A percentile compares a stretch with the other conserved stretches of the same genome.
phyloP scores from a whole-genome alignment of 2,797 vertebrate genomes.

The Gallinago solitaria region DNA sequence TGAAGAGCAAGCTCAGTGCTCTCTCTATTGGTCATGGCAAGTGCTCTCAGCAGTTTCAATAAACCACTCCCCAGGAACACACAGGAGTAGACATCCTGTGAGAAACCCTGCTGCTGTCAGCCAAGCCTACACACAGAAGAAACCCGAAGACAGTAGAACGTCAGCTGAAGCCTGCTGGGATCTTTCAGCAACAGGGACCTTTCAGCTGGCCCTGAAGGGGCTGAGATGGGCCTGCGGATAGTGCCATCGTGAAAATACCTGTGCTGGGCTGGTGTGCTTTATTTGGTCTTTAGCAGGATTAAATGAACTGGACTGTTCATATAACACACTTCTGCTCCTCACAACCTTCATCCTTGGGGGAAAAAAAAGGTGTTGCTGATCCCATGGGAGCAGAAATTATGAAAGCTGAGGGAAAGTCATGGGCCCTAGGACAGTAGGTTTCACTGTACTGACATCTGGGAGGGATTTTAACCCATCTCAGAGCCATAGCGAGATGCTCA shows the following conservation, averaged over 20 bases:
- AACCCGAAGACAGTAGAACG: background rate
- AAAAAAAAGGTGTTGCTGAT: background rate
- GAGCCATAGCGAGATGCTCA: background rate
- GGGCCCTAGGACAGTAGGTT: background rate
- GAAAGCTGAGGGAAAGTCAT: background rate
- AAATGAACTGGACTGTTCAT: background rate
- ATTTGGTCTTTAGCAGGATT: background rate
- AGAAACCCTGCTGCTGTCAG: background rate
- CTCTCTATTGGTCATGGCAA: background rate
- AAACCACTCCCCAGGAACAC: constrained; percentile 30
- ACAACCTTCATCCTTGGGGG: background rate
- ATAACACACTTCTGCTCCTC: background rate
- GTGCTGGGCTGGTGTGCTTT: background rate
- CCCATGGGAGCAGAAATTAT: background rate
- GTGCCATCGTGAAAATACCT: background rate
- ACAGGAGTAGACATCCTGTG: background rate
- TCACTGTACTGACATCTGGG: background rate
- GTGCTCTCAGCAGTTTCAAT: background rate
- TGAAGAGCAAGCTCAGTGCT: background rate
- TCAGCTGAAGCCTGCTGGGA: background rate
- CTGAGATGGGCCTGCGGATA: background rate
- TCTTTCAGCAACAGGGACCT: accelerated
- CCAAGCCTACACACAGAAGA: background rate
- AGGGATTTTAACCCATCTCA: background rate
- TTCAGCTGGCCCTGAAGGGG: background rate